Base-by-base conservation (phyloP, 2,888 invertebrate species). In the Drosophila pegasa region DNA sequence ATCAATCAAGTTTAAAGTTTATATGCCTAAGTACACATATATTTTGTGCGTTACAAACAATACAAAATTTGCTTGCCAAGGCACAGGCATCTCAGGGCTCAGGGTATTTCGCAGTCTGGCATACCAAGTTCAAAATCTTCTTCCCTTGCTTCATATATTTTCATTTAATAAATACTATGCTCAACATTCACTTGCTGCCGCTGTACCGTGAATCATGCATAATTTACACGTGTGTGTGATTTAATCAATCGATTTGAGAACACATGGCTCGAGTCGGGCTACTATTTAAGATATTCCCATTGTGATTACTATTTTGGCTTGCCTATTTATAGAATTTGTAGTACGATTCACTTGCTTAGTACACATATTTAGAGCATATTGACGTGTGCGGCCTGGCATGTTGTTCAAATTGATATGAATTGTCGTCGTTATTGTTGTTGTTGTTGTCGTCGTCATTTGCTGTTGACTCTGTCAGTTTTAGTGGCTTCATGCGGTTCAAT, bases 401-500 rank as follows among this genome's bases (percentile, higher is more conserved):
- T 60, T 56, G 51, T 59, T 66, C 37, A 16, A 43, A 43, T 63
- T 55, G 31, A 54, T 60, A 47, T 48, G 58, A 35, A 47, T 41
- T 37, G 12, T 48, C 40, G 41, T 25, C 55, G 31, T 40, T 67
- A 43, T 31, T 57, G 31, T 40, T 67, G 47, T 31, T 40, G 38
- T 33, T 52, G n/a, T 48, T 29, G 27, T 27, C 51, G 16, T 57
- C 38, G 31, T 31, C 31, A 31, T 29, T 41, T 52, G 56, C 22
- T 60, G 67, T 71, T 64, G 84, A 74, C 60, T 70, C 68, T 87
- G 84, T 86, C 80, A 80, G 60, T 75, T 79, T 75, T 66, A 83
- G 75, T 78, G 68, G 65, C 60, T 69, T 84, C 59, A 69, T 72
- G 69, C 75, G 81, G 87, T 84, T 80, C 81, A 84, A 70, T 78